A percentile compares a stretch with the other conserved stretches of the same genome.
phyloP scores from a whole-genome alignment of 2,113 vertebrate species.

The Scytalopus superciliaris region DNA sequence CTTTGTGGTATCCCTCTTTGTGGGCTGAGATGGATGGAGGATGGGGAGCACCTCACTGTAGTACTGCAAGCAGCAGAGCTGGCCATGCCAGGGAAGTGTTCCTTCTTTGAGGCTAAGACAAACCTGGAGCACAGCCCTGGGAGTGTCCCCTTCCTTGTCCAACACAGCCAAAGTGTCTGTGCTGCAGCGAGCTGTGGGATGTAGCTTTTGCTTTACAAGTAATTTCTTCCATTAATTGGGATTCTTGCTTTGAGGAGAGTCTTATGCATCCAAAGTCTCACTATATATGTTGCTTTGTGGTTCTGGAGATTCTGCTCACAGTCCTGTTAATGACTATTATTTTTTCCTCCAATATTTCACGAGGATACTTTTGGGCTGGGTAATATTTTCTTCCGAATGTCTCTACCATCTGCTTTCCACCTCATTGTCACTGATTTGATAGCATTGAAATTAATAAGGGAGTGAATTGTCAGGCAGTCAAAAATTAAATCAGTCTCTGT shows the following conservation, averaged over 20 bases:
- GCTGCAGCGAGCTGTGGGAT: neutral
- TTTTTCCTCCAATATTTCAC: neutral
- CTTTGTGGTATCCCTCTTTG: neutral
- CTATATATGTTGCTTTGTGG: neutral
- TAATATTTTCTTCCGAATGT: neutral
- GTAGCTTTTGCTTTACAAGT: conserved; percentile 13
- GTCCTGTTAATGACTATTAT: neutral
- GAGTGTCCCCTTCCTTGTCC: neutral
- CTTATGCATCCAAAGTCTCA: neutral
- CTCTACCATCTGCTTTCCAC: conserved; percentile 16
- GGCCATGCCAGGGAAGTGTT: neutral
- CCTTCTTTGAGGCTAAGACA: neutral
- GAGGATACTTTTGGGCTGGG: neutral
- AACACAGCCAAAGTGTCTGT: neutral
- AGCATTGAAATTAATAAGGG: neutral
- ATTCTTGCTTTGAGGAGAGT: conserved; percentile 51
- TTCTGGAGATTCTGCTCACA: conserved; percentile 23
- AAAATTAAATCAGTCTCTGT: conserved; percentile 8
- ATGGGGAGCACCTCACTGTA: neutral
- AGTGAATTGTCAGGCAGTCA: conserved; percentile 23
- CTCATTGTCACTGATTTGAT: neutral
- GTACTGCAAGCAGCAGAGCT: neutral
- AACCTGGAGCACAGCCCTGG: neutral
- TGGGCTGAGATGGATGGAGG: neutral
- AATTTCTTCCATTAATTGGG: conserved; percentile 4